Conservation (phyloP, 1,140 invertebrate species). For the Plodia interpunctella region DNA sequence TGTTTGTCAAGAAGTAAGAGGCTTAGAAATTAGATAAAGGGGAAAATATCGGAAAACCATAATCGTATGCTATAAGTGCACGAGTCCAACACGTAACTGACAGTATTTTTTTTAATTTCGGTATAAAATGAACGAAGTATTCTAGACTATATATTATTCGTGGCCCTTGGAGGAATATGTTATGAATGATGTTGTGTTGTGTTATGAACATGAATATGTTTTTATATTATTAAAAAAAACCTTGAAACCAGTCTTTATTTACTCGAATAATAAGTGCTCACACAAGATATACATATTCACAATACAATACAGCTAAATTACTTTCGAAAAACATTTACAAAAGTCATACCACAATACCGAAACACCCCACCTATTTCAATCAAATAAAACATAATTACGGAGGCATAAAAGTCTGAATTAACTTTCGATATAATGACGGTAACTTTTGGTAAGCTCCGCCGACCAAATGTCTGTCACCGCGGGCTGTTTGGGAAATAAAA, state of each 20-base stretch:
- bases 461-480: not conserved
- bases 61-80: too few species aligned
- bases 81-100: too few species aligned
- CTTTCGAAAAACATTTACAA: not conserved
- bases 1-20: too few species aligned
- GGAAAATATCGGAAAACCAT: too few species aligned
- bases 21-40: too few species aligned
- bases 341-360: not conserved
- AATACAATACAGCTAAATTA: not conserved
- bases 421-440: slow-evolving; percentile 5
- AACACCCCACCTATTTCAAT: not conserved
- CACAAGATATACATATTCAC: too few species aligned
- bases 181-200: too few species aligned
- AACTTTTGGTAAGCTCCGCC: not conserved
- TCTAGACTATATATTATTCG: too few species aligned
- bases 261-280: not conserved
- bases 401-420: not conserved
- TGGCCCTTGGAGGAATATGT: too few species aligned
- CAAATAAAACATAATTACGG: not conserved
- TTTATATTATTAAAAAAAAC: not conserved
- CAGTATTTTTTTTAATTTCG: too few species aligned
- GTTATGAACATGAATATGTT: not conserved
- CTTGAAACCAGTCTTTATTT: too few species aligned
- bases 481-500: not conserved
- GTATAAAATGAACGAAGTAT: too few species aligned